Conservation (phyloP, 1,140 invertebrate species). For the Solenopsis invicta region DNA sequence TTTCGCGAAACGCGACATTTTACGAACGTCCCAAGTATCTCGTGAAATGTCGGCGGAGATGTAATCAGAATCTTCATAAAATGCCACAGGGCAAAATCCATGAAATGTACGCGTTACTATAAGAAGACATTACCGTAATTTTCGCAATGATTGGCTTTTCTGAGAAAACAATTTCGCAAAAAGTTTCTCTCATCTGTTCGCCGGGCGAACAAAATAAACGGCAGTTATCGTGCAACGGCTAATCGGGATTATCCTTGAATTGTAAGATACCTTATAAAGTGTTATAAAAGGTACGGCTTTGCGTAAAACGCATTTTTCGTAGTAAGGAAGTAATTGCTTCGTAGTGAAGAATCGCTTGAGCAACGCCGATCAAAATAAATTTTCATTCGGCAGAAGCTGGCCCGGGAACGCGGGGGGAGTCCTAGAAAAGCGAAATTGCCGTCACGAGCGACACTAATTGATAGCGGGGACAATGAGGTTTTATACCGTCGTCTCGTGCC, state of each 20-base stretch:
- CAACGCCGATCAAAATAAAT: neutral
- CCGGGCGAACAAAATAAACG: neutral
- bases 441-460: conserved; percentile 55
- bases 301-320: neutral
- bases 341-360: neutral
- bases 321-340: neutral
- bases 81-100: neutral
- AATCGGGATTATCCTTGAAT: conserved; percentile 16
- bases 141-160: conserved; percentile 7
- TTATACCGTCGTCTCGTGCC: conserved; percentile 18
- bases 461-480: conserved; percentile 62
- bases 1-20: conserved; percentile 30
- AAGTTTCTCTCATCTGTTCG: conserved; percentile 20
- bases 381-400: conserved; percentile 6
- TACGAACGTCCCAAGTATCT: neutral
- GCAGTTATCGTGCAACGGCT: neutral
- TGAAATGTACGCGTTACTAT: conserved; percentile 13
- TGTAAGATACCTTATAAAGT: neutral
- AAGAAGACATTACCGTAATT: conserved; percentile 12
- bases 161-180: conserved; percentile 32
- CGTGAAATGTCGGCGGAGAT: conserved; percentile 1
- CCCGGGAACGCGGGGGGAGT: neutral
- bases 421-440: conserved; percentile 41
- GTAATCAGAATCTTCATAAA: conserved; percentile 27
- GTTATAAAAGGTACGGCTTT: neutral